Evolutionary conservation across 1,140 invertebrate species (phyloP).

Genomic region (Drosophila aff.): DNA sequence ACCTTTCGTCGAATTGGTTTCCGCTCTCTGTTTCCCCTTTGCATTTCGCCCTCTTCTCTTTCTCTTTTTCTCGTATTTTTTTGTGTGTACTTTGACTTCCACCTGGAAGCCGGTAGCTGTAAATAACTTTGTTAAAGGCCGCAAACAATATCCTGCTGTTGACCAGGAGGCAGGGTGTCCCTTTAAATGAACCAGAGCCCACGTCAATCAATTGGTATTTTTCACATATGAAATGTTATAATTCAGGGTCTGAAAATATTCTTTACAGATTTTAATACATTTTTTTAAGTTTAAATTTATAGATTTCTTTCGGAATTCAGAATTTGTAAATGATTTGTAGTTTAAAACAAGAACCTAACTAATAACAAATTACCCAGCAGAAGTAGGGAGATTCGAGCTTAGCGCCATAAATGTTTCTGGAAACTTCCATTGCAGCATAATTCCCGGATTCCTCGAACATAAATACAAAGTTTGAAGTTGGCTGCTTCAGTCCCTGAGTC

Average conservation of each 20-base stretch:
- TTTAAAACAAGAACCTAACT: neutral
- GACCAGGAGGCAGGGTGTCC: constrained; percentile 24
- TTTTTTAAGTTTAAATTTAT: neutral
- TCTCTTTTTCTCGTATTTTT: neutral
- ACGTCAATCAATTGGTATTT: neutral
- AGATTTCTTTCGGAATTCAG: too few species aligned
- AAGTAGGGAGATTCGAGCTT: neutral
- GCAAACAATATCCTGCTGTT: constrained; percentile 38
- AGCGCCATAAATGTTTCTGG: neutral
- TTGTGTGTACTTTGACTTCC: constrained; percentile 36
- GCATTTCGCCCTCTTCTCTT: constrained; percentile 24
- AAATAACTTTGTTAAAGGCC: constrained; percentile 61
- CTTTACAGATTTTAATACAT: neutral
- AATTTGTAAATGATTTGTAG: neutral
- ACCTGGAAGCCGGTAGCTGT: constrained; percentile 50
- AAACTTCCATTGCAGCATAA: neutral
- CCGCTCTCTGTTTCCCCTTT: constrained; percentile 13
- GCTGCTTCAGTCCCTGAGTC: neutral
- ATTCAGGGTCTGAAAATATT: neutral
- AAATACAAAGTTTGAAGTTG: constrained; percentile 11
- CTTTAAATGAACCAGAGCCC: neutral
- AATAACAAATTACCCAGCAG: neutral
- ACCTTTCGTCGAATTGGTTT: constrained; percentile 64
- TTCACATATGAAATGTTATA: neutral
- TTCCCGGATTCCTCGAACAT: neutral